Base-by-base conservation (phyloP, 2,888 invertebrate species). In the Watsonalla binaria region DNA sequence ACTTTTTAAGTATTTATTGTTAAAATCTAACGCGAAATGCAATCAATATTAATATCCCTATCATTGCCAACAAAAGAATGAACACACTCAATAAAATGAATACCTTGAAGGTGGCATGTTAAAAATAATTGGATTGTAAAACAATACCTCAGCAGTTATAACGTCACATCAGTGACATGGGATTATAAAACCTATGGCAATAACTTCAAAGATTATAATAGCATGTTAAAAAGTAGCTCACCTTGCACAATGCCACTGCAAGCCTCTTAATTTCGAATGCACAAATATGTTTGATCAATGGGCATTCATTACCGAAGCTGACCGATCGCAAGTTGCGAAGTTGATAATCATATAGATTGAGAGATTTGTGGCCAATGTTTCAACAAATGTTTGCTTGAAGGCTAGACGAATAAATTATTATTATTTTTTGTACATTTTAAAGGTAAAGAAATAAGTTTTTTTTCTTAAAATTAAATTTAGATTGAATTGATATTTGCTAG, bases 321-420 rank as follows among this genome's bases (percentile, higher is more conserved):
- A 66, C 71, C 74, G 66, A 70, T 68, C 60, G 56, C 59, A 60
- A 63, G 72, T 85, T 84, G 78, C 80, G 73, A 70, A 80, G 68
- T 62, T 65, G 72, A 78, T 83, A 82, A 86, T 84, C 75, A 78
- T 67, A 74, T 63, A 60, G 57, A 48, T 52, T 61, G 24, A 24
- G 24, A 24, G 24, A 24, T 54, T 42, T 54, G 49, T 59, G 59
- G 39, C 45, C 42, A 54, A 49, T 51, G 15, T 50, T 58, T 52
- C 52, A n/a, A 45, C 48, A 51, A 58, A 56, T 47, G 34, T 61
- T 59, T 47, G 54, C 34, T 37, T 46, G 52, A 49, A 46, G 46
- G 24, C 52, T 51, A 53, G 51, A 39, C 35, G n/a, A n/a, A n/a
- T n/a, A n/a, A n/a, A n/a, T n/a, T n/a, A n/a, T n/a, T n/a, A n/a